A percentile compares a stretch with the other conserved stretches of the same genome.
Conservation (phyloP, 2,888 invertebrate species). For the Drosophila neutralis region DNA sequence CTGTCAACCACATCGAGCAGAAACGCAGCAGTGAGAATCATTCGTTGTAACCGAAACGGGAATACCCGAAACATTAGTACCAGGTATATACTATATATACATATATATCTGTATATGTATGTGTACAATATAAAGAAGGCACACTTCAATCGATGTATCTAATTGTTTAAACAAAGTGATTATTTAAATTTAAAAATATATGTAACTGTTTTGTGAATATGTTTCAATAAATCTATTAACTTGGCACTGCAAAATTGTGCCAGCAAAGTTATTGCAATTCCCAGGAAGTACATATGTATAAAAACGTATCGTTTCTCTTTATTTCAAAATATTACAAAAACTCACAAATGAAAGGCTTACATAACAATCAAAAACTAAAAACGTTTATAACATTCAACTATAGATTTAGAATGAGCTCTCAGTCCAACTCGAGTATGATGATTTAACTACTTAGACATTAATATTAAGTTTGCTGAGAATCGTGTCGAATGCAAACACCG, state of each 20-base stretch:
- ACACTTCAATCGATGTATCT: constrained; percentile 41
- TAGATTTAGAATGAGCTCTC: constrained; percentile 18
- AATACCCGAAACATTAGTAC: constrained; percentile 25
- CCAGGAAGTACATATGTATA: background rate
- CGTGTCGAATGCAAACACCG: constrained; percentile 84
- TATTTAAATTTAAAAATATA: constrained; percentile 60
- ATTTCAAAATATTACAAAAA: constrained; percentile 25
- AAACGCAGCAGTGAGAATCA: constrained; percentile 34
- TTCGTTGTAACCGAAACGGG: constrained; percentile 48
- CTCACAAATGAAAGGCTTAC: constrained; percentile 24
- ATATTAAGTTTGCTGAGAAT: constrained; percentile 82
- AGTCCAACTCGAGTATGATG: background rate
- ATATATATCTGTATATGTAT: constrained; percentile 7
- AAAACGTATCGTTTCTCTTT: constrained; percentile 26
- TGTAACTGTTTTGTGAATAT: constrained; percentile 68
- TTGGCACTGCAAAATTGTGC: constrained; percentile 59
- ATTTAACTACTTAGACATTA: constrained; percentile 53
- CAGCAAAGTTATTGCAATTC: constrained; percentile 23
- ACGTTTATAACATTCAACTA: constrained; percentile 54
- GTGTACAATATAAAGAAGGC: constrained; percentile 7
- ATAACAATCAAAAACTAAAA: constrained; percentile 32
- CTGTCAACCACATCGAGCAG: constrained; percentile 28
- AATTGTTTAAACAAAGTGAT: constrained; percentile 63
- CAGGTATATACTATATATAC: constrained; percentile 13
- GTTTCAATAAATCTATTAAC: constrained; percentile 63